Conservation (phyloP, 2,797 vertebrate genomes). For the Anas bahamensis region DNA sequence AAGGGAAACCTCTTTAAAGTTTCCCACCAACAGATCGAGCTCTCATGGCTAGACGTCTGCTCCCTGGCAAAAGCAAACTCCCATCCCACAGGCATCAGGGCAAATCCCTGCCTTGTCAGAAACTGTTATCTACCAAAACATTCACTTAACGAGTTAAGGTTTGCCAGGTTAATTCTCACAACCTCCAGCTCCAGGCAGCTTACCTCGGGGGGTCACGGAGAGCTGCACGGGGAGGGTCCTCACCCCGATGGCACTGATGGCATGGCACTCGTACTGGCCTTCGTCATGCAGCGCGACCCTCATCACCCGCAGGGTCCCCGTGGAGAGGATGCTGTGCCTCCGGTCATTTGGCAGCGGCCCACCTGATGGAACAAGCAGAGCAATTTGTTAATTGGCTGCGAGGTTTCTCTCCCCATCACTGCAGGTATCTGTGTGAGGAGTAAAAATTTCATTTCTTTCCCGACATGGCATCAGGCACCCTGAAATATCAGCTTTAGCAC, state of each 20-base stretch:
- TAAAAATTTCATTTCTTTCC: background rate
- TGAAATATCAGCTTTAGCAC: background rate
- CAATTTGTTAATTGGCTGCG: accelerated
- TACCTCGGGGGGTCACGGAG: constrained; percentile 69
- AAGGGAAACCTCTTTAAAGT: background rate
- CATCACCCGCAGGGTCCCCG: constrained; percentile 63
- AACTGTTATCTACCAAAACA: accelerated
- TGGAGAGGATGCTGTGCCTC: constrained; percentile 70
- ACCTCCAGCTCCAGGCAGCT: background rate
- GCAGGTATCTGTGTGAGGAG: background rate
- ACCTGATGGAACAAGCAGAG: background rate
- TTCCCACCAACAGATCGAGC: background rate
- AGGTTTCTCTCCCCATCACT: background rate
- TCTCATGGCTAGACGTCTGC: accelerated
- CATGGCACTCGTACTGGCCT: constrained; percentile 78
- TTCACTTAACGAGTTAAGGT: too few species aligned
- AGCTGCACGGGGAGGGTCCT: constrained; percentile 47
- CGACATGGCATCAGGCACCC: background rate
- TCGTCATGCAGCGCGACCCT: constrained; percentile 70
- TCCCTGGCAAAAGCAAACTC: background rate
- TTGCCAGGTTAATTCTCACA: background rate
- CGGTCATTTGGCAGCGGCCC: constrained; percentile 65
- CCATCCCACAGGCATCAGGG: background rate
- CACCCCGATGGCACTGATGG: constrained; percentile 71
- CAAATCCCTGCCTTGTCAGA: background rate